Base-by-base conservation (phyloP, 2,797 vertebrate species). In the Lateolabrax maculatus region DNA sequence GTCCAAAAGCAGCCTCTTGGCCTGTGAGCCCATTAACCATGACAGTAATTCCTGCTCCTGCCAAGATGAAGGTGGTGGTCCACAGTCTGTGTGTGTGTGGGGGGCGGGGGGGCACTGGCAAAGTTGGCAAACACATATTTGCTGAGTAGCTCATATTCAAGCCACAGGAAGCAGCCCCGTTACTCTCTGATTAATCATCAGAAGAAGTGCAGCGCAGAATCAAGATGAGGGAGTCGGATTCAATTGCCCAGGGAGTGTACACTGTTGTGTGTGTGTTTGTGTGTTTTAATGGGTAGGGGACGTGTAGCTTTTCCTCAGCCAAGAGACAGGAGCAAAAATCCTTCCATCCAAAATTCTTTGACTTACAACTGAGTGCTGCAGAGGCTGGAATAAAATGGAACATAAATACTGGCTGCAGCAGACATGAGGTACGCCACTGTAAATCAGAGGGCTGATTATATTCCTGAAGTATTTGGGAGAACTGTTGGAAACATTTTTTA, bases 71-170 rank as follows among this genome's bases (percentile, higher is more conserved):
- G 16, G 34, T 67, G 48, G 16, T 52, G 23, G 43, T 36, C 27
- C 10, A 5, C 3, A 5, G 16, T 48, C 31, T 34, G 15, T 61
- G 52, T 61, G 44, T 39, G 27, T 68, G 52, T 16, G 25, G 31
- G 15, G 25, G 53, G 46, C 31, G 36, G 66, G 21, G 44, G 44
- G 61, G 27, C 29, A 25, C 3, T 34, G 61, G 37, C 62, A 56
- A 44, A 55, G 41, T 55, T 66, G 56, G 64, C 64, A 63, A 49
- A 27, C 21, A 2, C 49, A 74, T 16, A 71, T 75, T 61, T 84
- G 72, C 71, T 77, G 75, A 77, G 53, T 85, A 19, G 58, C 43
- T 70, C 70, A 65, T 63, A 65, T 70, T 69, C 53, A 23, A 53
- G 21, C 43, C 51, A 71, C 67, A 73, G 51, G 44, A 34, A 4